A percentile compares a stretch with the other conserved stretches of the same genome.
phyloP scores from a whole-genome alignment of 1,140 invertebrate genomes.

The Ips nitidus region DNA sequence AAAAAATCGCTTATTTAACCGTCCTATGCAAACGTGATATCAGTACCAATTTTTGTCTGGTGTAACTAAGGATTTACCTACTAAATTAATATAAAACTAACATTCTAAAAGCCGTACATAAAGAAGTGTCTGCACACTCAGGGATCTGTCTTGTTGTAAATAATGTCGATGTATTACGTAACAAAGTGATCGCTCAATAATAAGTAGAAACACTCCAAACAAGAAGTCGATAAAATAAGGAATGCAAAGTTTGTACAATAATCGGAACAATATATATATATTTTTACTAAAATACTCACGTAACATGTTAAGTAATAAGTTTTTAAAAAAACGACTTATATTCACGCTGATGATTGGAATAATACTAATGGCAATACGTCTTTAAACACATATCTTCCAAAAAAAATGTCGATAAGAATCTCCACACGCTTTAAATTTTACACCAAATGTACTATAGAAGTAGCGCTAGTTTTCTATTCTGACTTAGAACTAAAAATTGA shows the following conservation, averaged over 20 bases:
- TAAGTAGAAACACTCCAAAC: slow-evolving; percentile 8
- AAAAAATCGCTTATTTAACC: too few relatives aligned
- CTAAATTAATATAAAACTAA: slow-evolving; percentile 8
- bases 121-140: slow-evolving; percentile 21
- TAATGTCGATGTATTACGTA: neutral
- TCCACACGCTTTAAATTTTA: slow-evolving; percentile 23
- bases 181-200: slow-evolving; percentile 20
- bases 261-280: slow-evolving; percentile 26
- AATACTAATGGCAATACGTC: slow-evolving; percentile 16
- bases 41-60: slow-evolving; percentile 13
- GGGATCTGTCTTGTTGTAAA: slow-evolving; percentile 26
- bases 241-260: slow-evolving; percentile 32
- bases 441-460: slow-evolving; percentile 9
- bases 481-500: too few relatives aligned
- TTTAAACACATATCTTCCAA: slow-evolving; percentile 23
- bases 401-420: slow-evolving; percentile 4
- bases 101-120: slow-evolving; percentile 15
- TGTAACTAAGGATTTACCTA: slow-evolving; percentile 7
- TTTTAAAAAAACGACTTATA: neutral
- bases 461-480: neutral
- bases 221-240: slow-evolving; percentile 10
- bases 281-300: slow-evolving; percentile 21
- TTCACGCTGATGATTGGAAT: slow-evolving; percentile 3
- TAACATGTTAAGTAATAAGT: slow-evolving; percentile 4
- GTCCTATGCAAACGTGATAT: neutral